phyloP scores from a whole-genome alignment of 2,888 invertebrate species.

The Agrotis exclamationis region DNA sequence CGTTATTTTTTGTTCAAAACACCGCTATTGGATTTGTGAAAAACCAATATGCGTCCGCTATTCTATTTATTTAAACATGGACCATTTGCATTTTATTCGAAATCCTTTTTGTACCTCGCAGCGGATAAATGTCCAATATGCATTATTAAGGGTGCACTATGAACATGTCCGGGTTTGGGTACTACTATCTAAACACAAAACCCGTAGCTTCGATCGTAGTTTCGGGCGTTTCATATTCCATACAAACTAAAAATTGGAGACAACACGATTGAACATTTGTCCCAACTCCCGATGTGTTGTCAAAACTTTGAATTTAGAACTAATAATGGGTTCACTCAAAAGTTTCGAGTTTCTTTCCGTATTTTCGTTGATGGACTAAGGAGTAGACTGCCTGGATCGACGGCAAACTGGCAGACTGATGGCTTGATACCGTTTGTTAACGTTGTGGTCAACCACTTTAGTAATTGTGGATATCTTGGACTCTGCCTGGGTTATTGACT shows the following conservation, averaged over 20 bases:
- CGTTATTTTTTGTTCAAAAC: conserved; percentile 31
- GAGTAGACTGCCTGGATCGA: background rate
- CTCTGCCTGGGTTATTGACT: conserved; percentile 16
- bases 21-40: conserved; percentile 29
- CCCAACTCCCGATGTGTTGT: too few species aligned
- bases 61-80: conserved; percentile 44
- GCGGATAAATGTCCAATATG: conserved; percentile 30
- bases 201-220: too few species aligned
- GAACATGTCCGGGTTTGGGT: conserved; percentile 2
- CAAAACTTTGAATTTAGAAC: too few species aligned
- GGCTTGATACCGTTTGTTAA: conserved; percentile 18
- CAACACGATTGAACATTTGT: too few species aligned
- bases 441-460: conserved; percentile 27
- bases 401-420: conserved; percentile 15
- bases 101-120: conserved; percentile 25
- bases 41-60: conserved; percentile 32
- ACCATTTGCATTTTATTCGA: conserved; percentile 49
- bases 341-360: too few species aligned
- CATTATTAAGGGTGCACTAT: conserved; percentile 26
- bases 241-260: too few species aligned
- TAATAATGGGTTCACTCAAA: too few species aligned
- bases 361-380: too few species aligned
- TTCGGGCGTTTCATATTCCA: too few species aligned
- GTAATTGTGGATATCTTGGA: conserved; percentile 22
- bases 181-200: too few species aligned